Conservation (phyloP, 2,113 vertebrate species). For the Leucopternis melanops region DNA sequence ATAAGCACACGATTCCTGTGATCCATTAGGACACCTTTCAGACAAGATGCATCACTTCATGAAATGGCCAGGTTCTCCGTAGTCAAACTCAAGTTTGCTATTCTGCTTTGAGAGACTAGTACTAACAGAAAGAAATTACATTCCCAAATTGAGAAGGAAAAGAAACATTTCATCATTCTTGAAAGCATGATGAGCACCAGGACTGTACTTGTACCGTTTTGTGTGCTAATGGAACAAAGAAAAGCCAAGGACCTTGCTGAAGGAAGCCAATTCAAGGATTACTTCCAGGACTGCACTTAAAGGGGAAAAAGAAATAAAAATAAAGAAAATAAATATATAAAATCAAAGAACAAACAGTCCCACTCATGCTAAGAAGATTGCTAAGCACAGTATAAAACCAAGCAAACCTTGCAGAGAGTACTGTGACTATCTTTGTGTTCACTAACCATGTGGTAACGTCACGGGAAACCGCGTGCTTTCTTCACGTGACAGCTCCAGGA, state of each 20-base stretch:
- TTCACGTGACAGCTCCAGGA: background rate
- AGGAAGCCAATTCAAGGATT: background rate
- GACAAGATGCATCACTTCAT: too few species aligned
- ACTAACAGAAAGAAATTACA: background rate
- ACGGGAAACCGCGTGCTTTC: rapidly evolving
- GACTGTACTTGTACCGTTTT: background rate
- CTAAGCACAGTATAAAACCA: background rate
- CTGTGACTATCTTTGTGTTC: background rate
- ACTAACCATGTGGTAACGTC: background rate
- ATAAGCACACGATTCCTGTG: too few species aligned
- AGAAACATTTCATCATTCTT: background rate
- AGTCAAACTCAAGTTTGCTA: too few species aligned
- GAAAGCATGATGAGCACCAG: background rate
- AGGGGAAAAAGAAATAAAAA: background rate
- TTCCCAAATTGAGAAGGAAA: background rate
- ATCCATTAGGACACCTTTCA: too few species aligned
- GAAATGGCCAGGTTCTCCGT: too few species aligned
- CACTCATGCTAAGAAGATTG: background rate
- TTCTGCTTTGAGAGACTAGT: background rate
- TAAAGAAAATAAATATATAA: background rate
- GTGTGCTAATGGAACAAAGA: background rate
- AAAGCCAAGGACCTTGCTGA: background rate
- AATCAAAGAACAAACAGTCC: background rate
- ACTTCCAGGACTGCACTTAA: background rate
- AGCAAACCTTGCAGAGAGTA: background rate